These are phyloP conservation scores for Nymphalis urticae DNA, from an alignment of 2,888 invertebrate species.

Conservation along the genomic window DNA sequence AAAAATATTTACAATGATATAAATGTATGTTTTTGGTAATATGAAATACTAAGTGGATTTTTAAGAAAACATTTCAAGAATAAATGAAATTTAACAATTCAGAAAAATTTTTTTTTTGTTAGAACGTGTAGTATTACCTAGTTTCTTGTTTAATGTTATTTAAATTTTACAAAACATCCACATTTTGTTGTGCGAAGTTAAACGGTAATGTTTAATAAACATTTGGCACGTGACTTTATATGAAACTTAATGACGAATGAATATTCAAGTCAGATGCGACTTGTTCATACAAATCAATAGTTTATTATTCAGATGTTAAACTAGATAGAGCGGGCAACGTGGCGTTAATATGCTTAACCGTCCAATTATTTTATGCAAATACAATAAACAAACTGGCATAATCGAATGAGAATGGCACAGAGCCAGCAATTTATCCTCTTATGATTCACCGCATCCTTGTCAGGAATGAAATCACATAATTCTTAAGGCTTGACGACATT, in stretches of 20 bases:
- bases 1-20: no score
- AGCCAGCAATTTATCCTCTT: slow-evolving; percentile 40
- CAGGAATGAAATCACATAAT: slow-evolving; percentile 30
- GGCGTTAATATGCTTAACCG: slow-evolving; percentile 27
- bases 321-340: slow-evolving; percentile 21
- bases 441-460: slow-evolving; percentile 38
- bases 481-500: slow-evolving; percentile 26
- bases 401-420: slow-evolving; percentile 39
- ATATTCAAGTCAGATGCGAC: slow-evolving; percentile 18
- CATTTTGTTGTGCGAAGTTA: slow-evolving; percentile 11
- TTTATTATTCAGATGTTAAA: slow-evolving; percentile 27
- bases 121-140: background rate
- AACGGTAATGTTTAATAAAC: slow-evolving; percentile 20
- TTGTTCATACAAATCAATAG: slow-evolving; percentile 16
- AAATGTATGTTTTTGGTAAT: no score
- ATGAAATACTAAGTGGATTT: no score
- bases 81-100: no score
- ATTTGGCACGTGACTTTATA: slow-evolving; percentile 23
- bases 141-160: background rate
- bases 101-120: no score
- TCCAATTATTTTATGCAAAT: slow-evolving; percentile 42
- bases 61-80: no score
- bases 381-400: slow-evolving; percentile 37
- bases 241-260: slow-evolving; percentile 14
- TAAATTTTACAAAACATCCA: background rate